Base-by-base conservation (phyloP, 2,113 vertebrate genomes). In the Scomber scombrus region DNA sequence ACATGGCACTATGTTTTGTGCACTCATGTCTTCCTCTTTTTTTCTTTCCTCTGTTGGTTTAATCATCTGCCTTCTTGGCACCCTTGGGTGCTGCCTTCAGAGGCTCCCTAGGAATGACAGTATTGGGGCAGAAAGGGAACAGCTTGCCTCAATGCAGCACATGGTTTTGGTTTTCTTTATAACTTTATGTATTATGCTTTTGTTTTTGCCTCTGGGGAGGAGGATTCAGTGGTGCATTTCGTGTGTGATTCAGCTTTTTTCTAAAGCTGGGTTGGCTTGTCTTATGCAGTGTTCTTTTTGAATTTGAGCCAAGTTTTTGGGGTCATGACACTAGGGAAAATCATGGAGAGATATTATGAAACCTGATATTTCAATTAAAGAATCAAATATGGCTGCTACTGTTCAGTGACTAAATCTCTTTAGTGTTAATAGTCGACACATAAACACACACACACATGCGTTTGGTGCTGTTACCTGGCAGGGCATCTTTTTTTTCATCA, bases 351-450 rank as follows among this genome's bases (percentile, higher is more conserved):
- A 49, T 68, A 31, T 56, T 81, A 74, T 78, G 82, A 83, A 84
- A 89, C 52, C 61, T 66, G 68, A 88, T 85, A 79, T 87, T 87
- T 83, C 76, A 83, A 75, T 84, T 66, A 82, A 46, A 45, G 46
- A 78, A 87, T 84, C 76, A 29, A 63, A 86, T 84, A 64, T 71
- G 69, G 72, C 62, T 50, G 84, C 65, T 72, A 77, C 71, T 40
- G 64, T 65, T 71, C 56, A 71, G 81, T 4, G 2, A 57, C 75
- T 50, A 26, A 31, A 57, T 71, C 3, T 57, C 52, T 80, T 19
- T 34, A 11, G 72, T 57, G 70, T 84, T 67, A 64, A 78, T 51
- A 76, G 26, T 55, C 56, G 69, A 43, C 15, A 11, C 47, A 49
- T 68, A 40, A 60, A 75, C 51, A 73, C 0, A 31, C 64, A 64